A percentile compares a stretch with the other conserved stretches of the same genome.
These are phyloP conservation scores for Vipera latastei DNA, from an alignment of 2,797 vertebrate species.

Conservation along the genomic window DNA sequence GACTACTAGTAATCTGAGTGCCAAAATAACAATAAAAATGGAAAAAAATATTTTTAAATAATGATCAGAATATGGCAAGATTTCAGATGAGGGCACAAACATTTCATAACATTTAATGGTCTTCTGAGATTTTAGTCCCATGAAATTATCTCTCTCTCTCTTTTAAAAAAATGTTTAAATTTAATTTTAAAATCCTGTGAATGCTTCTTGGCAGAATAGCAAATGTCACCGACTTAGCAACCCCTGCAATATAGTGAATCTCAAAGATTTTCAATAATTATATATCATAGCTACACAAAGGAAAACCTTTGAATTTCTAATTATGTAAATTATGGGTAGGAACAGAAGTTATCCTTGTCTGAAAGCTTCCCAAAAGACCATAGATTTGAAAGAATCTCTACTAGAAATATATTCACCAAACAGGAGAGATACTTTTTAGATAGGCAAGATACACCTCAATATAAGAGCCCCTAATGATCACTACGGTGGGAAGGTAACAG, in stretches of 20 bases:
- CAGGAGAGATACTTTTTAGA: slow-evolving; percentile 13
- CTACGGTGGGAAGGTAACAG: too few relatives aligned
- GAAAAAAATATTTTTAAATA: background rate
- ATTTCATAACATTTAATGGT: background rate
- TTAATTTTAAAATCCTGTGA: background rate
- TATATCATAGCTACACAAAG: background rate
- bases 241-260: background rate
- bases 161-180: background rate
- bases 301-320: background rate
- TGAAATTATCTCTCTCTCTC: background rate
- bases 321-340: background rate
- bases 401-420: slow-evolving; percentile 42
- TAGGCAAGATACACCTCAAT: slow-evolving; percentile 36
- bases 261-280: background rate
- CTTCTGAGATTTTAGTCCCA: background rate
- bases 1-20: background rate
- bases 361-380: background rate
- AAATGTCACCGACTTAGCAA: background rate
- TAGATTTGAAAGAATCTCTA: background rate
- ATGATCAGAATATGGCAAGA: background rate
- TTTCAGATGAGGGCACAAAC: background rate
- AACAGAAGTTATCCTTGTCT: background rate
- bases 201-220: background rate
- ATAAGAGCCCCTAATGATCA: background rate
- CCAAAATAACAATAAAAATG: background rate